Conservation (phyloP, 2,888 invertebrate genomes). For the Melieria omissa region DNA sequence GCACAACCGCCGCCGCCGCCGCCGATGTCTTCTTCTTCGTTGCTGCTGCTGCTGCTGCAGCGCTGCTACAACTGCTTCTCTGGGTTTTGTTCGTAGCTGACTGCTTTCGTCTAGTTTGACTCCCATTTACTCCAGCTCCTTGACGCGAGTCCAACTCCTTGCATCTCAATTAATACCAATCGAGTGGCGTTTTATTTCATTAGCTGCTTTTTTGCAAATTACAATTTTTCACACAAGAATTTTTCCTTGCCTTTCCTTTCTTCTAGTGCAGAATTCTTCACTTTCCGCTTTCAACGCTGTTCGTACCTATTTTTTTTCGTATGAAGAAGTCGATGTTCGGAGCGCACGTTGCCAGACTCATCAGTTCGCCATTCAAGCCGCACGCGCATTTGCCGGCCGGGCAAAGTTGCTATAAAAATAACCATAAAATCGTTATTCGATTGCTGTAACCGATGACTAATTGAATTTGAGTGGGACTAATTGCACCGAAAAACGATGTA, state of each 20-base stretch:
- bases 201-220: conserved; percentile 28
- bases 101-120: conserved; percentile 21
- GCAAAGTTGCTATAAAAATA: neutral
- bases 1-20: conserved; percentile 23
- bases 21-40: conserved; percentile 41
- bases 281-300: conserved; percentile 36
- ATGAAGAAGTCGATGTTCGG: conserved; percentile 5
- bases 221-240: conserved; percentile 39
- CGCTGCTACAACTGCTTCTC: conserved; percentile 15
- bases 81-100: conserved; percentile 9
- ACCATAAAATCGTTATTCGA: no score
- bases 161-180: conserved; percentile 31
- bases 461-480: no score
- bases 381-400: neutral
- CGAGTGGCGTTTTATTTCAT: conserved; percentile 35
- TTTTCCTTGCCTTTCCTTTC: conserved; percentile 39
- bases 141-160: conserved; percentile 1
- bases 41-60: conserved; percentile 35
- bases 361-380: neutral
- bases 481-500: no score
- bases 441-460: no score
- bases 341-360: conserved; percentile 19
- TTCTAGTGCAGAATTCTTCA: conserved; percentile 34
- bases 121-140: conserved; percentile 32
- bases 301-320: conserved; percentile 25